A percentile compares a stretch with the other conserved stretches of the same genome.
Conservation (phyloP, 1,140 invertebrate species). For the Cardiocondyla obscurior region DNA sequence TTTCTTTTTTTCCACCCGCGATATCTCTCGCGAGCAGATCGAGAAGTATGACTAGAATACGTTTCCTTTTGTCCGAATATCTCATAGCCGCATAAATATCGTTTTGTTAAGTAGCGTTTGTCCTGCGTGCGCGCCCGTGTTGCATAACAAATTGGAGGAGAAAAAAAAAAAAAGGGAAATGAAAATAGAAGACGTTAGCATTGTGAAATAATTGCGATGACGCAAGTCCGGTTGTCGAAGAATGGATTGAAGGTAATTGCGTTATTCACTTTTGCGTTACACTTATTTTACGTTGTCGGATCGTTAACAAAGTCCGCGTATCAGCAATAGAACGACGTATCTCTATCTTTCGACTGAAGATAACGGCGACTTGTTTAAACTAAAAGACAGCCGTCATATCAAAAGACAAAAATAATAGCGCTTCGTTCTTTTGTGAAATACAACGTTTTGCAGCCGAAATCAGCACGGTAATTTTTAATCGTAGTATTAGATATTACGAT, state of each 20-base stretch:
- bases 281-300: background rate
- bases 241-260: slow-evolving; percentile 10
- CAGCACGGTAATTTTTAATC: background rate
- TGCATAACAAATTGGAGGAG: background rate
- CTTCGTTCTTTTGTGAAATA: background rate
- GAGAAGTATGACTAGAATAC: slow-evolving; percentile 14
- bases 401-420: background rate
- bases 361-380: slow-evolving; percentile 13
- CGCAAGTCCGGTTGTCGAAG: background rate
- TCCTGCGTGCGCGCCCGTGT: background rate
- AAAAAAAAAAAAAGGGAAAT: background rate
- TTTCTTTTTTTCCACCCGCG: background rate
- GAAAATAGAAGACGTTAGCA: background rate
- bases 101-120: background rate
- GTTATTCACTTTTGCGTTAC: background rate
- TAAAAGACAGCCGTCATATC: background rate
- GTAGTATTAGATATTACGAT: background rate
- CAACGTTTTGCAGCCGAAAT: background rate
- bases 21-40: background rate
- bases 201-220: background rate
- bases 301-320: slow-evolving; percentile 17
- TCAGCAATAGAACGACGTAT: slow-evolving; percentile 25
- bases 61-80: background rate
- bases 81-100: background rate
- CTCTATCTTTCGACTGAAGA: background rate